Evolutionary conservation across 2,113 vertebrate species (phyloP).

Genomic region (Entosphenus tridentatus): DNA sequence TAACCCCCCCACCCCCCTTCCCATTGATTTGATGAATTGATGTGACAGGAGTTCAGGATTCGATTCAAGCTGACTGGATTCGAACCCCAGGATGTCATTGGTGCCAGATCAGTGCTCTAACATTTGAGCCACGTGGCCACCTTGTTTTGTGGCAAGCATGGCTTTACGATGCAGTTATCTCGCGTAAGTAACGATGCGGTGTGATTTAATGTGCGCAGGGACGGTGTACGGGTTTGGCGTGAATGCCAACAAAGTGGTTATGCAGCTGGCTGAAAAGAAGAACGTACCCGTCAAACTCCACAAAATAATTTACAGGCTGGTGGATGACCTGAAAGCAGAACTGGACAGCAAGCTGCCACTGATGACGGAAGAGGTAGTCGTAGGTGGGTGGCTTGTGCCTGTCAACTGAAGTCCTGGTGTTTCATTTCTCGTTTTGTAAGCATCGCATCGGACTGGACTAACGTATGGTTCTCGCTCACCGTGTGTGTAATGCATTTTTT

Average conservation of each 20-base stretch:
- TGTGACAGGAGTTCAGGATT: background rate
- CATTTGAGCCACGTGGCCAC: background rate
- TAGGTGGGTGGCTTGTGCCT: constrained; percentile 25
- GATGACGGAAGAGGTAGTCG: constrained; percentile 18
- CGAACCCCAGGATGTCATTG: background rate
- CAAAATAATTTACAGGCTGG: constrained; percentile 51
- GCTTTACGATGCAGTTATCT: constrained; percentile 8
- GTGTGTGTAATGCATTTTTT: constrained; percentile 7
- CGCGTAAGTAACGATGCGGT: constrained; percentile 2
- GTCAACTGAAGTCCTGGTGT: background rate
- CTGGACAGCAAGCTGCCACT: constrained; percentile 33
- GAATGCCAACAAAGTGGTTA: constrained; percentile 25
- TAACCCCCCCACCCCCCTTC: too few species aligned
- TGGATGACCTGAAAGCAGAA: constrained; percentile 57
- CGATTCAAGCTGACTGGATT: background rate
- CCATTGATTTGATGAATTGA: too few species aligned
- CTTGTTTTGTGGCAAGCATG: background rate
- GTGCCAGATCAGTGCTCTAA: background rate
- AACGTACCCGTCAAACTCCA: constrained; percentile 45
- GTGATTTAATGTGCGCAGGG: constrained; percentile 24
- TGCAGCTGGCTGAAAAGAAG: constrained; percentile 37
- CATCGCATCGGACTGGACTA: too few species aligned
- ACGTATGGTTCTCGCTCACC: background rate
- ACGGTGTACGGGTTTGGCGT: constrained; percentile 69
- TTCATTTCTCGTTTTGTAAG: background rate